Base-by-base conservation (phyloP, 2,113 vertebrate species). In the Rhinolophus ferrumequinum region DNA sequence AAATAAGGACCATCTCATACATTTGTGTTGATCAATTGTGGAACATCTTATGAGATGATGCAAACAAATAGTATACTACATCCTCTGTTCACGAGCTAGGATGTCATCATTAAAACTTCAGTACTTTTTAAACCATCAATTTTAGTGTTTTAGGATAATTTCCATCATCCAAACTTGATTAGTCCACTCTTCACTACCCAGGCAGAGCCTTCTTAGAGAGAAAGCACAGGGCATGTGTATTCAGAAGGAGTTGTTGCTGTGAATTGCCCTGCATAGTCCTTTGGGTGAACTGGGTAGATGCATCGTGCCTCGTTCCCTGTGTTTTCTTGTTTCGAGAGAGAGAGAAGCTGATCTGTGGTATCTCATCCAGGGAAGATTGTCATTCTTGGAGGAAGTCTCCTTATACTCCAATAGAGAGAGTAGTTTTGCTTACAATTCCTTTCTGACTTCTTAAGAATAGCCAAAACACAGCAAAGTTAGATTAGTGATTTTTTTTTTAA, bases 401-500 rank as follows among this genome's bases (percentile, higher is more conserved):
- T 87, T 28, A 30, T 4, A 69, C 0, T 35, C 38, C 54, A 8
- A 50, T 35, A 56, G 33, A 6, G 19, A 89, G 33, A 93, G 33
- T 66, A n/a, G 44, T 87, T 89, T 82, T 67, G 9, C 16, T 79
- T 76, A 30, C 18, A 19, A 72, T 90, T 84, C 44, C 24, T 84
- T 89, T 84, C 7, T 13, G 5, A 38, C 24, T 72, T 82, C 28
- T 58, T 67, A 90, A 86, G 52, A 73, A 69, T 91, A 33, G 21
- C 52, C 8, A 24, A 70, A 69, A 81, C 16, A 50, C 5, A 69
- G 38, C 22, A 33, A 50, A 58, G 38, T 79, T 47, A 12, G 10
- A 54, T 88, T 54, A 72, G 33, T 83, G 58, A 88, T n/a, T 82
- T 76, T 79, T 70, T 79, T 77, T 93, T 44, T 3, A 13, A 83